Base-by-base conservation (phyloP, 2,888 invertebrate species). In the Hymenopus coronatus region DNA sequence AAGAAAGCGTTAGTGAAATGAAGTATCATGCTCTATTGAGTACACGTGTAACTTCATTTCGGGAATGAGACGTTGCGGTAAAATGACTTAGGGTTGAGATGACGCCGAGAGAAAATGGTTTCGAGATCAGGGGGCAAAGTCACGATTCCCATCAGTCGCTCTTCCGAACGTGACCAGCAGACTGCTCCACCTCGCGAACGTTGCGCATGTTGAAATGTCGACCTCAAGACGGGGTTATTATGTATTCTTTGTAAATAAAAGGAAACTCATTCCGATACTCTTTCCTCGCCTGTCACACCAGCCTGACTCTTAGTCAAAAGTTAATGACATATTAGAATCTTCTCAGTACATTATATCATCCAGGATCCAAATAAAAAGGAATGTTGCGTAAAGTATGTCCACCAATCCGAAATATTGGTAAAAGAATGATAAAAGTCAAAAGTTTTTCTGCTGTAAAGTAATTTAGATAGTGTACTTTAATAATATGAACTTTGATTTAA, bases 61-160 rank as follows among this genome's bases (percentile, higher is more conserved):
- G 20, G 2, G 54, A 70, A 70, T 70, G 54, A 70, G 54, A 70
- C 54, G 54, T 70, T 70, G 54, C 54, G 54, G 54, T 70, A 70
- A 70, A 70, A 70, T 70, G 54, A 70, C 54, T 70, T 70, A 70
- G 54, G 54, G 54, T 25, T 25, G 54, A 20, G 54, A 70, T 70
- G 54, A 70, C 54, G 54, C 54, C 20, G 54, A 70, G 54, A 85
- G 85, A 85, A 85, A 85, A 54, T 85, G 54, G 85, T 85, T 85
- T 46, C 54, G 54, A 85, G 54, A 85, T 85, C 8, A 85, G 33
- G 46, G 15, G 6, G 40, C 27, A 85, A 54, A 85, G 85, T 85
- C 85, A 85, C 85, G 85, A 85, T 85, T 85, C 85, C 85, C 85
- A 85, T 85, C 85, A 85, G 85, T 40, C 85, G 85, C 84, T 27